A percentile compares a stretch with the other conserved stretches of the same genome.
Evolutionary conservation across 2,888 invertebrate genomes (phyloP).

Genomic region (Lepidocyrtinus sp.): DNA sequence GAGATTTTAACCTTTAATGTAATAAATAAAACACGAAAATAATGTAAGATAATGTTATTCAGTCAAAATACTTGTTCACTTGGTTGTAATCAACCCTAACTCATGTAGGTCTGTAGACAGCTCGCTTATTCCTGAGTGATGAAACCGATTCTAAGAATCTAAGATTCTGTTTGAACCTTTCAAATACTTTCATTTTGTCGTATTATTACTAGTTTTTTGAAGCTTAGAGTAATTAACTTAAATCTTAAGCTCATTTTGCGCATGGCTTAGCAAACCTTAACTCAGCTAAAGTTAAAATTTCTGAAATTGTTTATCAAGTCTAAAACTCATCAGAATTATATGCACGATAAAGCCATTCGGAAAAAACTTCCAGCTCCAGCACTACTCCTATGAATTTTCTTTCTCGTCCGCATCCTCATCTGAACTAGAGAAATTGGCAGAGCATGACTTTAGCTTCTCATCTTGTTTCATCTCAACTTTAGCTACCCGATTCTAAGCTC

Average conservation of each 20-base stretch:
- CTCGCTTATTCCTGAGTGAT: conserved; percentile 11
- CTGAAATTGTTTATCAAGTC: no score
- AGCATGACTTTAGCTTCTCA: background rate
- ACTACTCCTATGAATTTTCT: background rate
- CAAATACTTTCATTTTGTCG: background rate
- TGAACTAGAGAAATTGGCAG: background rate
- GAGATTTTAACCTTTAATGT: conserved; percentile 12
- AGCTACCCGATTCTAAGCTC: background rate
- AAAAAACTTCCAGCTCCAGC: background rate
- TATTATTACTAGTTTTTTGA: no score
- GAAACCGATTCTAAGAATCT: no score
- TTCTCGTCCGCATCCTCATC: no score
- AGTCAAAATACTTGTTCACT: conserved; percentile 49
- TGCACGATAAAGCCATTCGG: background rate
- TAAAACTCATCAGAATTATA: no score
- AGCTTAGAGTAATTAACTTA: no score
- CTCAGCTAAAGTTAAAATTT: no score
- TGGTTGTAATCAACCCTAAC: conserved; percentile 40
- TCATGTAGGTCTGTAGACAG: conserved; percentile 27
- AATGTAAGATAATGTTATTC: conserved; percentile 19
- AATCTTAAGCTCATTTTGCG: no score
- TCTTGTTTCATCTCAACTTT: background rate
- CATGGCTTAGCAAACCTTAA: no score
- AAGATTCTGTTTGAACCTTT: no score
- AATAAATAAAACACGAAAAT: conserved; percentile 15